phyloP scores from a whole-genome alignment of 2,888 invertebrate genomes.

The Dynastes tityus region DNA sequence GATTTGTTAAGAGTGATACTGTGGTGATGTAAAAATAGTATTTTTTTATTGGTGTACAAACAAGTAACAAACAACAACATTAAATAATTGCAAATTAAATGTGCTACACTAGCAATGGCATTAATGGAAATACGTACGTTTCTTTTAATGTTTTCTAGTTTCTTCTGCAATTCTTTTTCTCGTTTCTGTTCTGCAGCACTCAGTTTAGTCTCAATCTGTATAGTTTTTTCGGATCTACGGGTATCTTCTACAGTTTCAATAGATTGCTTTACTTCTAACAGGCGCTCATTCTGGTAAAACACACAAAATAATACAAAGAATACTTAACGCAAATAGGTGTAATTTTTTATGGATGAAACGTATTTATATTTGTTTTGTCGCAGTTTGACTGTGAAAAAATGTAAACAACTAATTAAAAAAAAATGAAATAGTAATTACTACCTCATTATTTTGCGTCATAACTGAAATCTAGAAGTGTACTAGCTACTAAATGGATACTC shows the following conservation, averaged over 20 bases:
- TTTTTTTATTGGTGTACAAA: no score
- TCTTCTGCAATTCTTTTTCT: constrained; percentile 88
- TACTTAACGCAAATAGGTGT: constrained; percentile 10
- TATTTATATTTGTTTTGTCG: not conserved
- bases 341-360: constrained; percentile 23
- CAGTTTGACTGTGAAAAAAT: no score
- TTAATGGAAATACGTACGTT: constrained; percentile 73
- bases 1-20: no score
- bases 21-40: no score
- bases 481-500: no score
- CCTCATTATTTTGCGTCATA: no score
- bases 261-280: constrained; percentile 66
- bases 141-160: constrained; percentile 87
- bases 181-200: constrained; percentile 87
- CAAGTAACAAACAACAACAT: no score
- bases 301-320: constrained; percentile 42
- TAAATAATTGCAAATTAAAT: constrained; percentile 26
- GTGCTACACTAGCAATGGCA: constrained; percentile 21
- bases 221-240: constrained; percentile 70
- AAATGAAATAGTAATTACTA: no score
- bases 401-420: no score
- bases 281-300: constrained; percentile 63
- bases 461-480: no score
- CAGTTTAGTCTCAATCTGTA: constrained; percentile 79
- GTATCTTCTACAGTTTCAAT: constrained; percentile 60